Evolutionary conservation across 1,140 invertebrate species (phyloP).

Genomic region (Paraescarpia echinospica): DNA sequence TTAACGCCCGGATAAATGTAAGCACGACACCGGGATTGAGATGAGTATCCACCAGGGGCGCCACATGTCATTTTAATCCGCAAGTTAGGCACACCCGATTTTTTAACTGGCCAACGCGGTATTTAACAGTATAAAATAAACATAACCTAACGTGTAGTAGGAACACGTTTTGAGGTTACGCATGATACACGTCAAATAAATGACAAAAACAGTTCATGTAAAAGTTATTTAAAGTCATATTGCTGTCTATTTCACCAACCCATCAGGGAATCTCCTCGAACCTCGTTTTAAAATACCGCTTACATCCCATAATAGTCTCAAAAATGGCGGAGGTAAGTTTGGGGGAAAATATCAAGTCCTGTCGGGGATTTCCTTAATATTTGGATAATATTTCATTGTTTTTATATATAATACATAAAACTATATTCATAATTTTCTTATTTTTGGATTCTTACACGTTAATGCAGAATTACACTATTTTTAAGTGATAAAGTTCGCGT

Average conservation of each 20-base stretch:
- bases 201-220: neutral
- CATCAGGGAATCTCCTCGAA: constrained; percentile 25
- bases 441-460: neutral
- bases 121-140: neutral
- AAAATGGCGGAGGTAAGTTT: constrained; percentile 54
- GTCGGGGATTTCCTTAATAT: constrained; percentile 33
- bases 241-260: constrained; percentile 5
- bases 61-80: neutral
- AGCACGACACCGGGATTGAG: too few species aligned
- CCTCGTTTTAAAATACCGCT: constrained; percentile 48
- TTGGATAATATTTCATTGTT: neutral
- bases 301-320: constrained; percentile 45
- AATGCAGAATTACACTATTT: neutral
- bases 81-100: neutral
- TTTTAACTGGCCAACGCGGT: neutral
- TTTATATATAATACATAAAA: neutral
- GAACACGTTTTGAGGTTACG: neutral
- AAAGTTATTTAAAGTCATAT: constrained; percentile 6
- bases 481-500: neutral
- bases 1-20: too few species aligned
- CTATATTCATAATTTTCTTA: neutral
- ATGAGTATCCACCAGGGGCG: neutral
- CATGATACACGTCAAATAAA: neutral
- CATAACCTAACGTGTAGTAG: neutral
- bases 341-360: constrained; percentile 18